These are phyloP conservation scores for Myotis pilosus DNA, from an alignment of 2,797 vertebrate species.

Conservation along the genomic window DNA sequence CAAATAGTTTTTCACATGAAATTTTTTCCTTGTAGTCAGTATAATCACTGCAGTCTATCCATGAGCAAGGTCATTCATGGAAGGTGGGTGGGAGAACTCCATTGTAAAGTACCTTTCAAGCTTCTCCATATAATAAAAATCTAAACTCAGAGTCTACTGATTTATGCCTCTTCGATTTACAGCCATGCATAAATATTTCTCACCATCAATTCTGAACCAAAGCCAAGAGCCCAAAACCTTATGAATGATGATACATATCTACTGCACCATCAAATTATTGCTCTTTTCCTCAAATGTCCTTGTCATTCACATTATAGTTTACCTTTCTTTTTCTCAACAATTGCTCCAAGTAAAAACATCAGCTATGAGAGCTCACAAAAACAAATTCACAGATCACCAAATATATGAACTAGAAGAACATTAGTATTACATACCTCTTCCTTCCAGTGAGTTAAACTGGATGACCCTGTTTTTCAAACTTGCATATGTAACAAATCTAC, in stretches of 20 bases:
- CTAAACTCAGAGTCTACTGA: neutral
- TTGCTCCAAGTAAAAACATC: neutral
- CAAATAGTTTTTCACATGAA: neutral
- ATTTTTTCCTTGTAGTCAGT: neutral
- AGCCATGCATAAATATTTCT: neutral
- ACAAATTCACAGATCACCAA: neutral
- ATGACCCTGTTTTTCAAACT: neutral
- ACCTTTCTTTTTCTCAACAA: neutral
- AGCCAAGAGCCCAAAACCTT: neutral
- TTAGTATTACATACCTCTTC: neutral
- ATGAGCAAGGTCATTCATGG: neutral
- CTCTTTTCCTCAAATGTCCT: neutral
- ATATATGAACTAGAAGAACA: neutral
- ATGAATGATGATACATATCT: neutral
- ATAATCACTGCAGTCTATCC: neutral
- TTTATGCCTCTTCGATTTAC: neutral
- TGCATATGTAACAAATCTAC: neutral
- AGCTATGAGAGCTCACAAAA: neutral
- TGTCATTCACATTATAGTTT: neutral
- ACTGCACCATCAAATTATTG: neutral
- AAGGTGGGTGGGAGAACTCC: neutral
- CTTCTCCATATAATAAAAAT: constrained; percentile 3
- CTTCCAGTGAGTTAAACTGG: neutral
- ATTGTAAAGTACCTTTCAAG: neutral
- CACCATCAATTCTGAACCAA: neutral